Conservation (phyloP, 1,140 invertebrate species). For the Drosophila ohnishii region DNA sequence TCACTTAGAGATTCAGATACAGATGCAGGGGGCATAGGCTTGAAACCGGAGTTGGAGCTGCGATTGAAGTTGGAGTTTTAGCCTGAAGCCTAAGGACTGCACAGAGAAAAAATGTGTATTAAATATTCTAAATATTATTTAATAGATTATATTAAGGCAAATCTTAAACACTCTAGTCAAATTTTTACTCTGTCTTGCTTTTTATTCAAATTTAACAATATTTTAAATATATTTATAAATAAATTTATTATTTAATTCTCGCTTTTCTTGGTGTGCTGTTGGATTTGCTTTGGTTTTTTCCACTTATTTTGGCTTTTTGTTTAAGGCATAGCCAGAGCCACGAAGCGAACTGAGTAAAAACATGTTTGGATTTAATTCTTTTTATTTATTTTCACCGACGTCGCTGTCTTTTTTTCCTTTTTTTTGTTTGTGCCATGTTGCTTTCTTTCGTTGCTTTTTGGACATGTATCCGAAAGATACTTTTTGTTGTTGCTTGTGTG, state of each 20-base stretch:
- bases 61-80: constrained; percentile 43
- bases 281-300: constrained; percentile 42
- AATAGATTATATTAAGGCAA: neutral
- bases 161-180: neutral
- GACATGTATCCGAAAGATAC: constrained; percentile 76
- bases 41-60: constrained; percentile 69
- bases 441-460: constrained; percentile 77
- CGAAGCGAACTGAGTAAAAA: constrained; percentile 63
- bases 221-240: too few species aligned
- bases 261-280: constrained; percentile 16
- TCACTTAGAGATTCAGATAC: constrained; percentile 38
- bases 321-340: constrained; percentile 50
- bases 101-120: neutral
- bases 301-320: constrained; percentile 30
- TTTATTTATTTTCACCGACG: constrained; percentile 67
- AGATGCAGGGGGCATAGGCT: constrained; percentile 51
- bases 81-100: constrained; percentile 17
- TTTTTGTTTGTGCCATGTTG: constrained; percentile 47
- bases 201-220: too few species aligned
- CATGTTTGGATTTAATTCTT: constrained; percentile 80
- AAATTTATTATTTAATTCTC: neutral
- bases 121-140: too few species aligned
- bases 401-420: constrained; percentile 47
- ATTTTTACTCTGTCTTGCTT: too few species aligned
- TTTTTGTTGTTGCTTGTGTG: constrained; percentile 54